These are phyloP conservation scores for Amniataba percoides DNA, from an alignment of 2,797 vertebrate species.

Conservation along the genomic window DNA sequence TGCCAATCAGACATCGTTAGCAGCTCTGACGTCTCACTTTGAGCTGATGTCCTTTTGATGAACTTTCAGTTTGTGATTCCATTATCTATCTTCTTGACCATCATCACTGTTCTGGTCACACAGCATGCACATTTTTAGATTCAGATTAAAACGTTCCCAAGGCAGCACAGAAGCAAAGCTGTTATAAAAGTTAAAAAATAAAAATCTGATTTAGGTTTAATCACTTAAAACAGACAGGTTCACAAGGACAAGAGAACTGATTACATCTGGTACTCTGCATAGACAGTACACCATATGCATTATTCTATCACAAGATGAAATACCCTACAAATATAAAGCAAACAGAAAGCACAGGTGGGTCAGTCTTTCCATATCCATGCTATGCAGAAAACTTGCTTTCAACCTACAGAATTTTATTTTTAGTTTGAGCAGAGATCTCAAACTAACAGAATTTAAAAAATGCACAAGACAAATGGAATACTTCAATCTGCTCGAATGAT, in stretches of 20 bases:
- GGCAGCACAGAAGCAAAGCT: not conserved
- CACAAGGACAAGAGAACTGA: too few species aligned
- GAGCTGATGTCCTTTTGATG: slow-evolving; percentile 14
- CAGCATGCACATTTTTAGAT: too few species aligned
- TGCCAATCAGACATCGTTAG: slow-evolving; percentile 24
- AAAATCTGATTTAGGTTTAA: too few species aligned
- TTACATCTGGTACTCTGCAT: too few species aligned
- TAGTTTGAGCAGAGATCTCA: not conserved
- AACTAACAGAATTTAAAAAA: not conserved
- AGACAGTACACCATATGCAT: too few species aligned
- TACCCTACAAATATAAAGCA: too few species aligned
- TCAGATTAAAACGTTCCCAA: not conserved
- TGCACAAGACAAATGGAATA: not conserved
- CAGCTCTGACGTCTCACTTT: not conserved
- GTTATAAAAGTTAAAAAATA: too few species aligned
- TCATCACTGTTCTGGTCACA: not conserved
- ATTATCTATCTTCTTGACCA: not conserved
- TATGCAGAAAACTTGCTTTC: not conserved
- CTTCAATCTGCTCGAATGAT: not conserved
- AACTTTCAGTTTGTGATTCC: not conserved
- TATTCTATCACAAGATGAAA: too few species aligned
- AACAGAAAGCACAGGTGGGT: too few species aligned
- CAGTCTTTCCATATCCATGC: too few species aligned
- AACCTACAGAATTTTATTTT: not conserved
- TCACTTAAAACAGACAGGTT: too few species aligned